Evolutionary conservation across 2,888 invertebrate species (phyloP).

Genomic region (Omphaloscelis lunosa): DNA sequence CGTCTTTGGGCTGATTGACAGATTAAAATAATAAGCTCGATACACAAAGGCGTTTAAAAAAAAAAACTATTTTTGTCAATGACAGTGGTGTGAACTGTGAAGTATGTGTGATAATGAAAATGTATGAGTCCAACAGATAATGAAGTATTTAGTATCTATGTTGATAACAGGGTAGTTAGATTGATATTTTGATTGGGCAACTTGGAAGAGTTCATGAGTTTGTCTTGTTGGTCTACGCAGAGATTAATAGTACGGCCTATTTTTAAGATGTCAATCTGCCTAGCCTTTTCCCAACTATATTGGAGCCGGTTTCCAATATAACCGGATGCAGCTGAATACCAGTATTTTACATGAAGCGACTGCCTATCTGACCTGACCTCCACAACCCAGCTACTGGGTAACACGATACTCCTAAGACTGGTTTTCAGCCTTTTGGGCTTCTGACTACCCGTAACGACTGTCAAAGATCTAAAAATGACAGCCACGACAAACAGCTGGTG

Average conservation of each 20-base stretch:
- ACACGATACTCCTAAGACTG: too few species aligned
- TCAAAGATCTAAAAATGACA: too few species aligned
- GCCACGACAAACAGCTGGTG: too few species aligned
- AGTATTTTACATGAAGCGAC: too few species aligned
- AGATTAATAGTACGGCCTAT: not conserved
- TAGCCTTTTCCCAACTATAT: too few species aligned
- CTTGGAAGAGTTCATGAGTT: not conserved
- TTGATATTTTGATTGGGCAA: not conserved
- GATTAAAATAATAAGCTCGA: not conserved
- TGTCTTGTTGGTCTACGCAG: not conserved
- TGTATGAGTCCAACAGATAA: slow-evolving; percentile 19
- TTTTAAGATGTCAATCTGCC: too few species aligned
- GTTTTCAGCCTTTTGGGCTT: too few species aligned
- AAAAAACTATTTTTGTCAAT: slow-evolving; percentile 22
- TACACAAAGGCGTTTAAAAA: slow-evolving; percentile 17
- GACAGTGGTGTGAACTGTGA: slow-evolving; percentile 10
- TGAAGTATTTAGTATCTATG: slow-evolving; percentile 7
- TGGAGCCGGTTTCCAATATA: too few species aligned
- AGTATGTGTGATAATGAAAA: slow-evolving; percentile 20
- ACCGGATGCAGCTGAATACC: too few species aligned
- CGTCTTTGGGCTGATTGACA: not conserved
- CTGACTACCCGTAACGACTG: too few species aligned
- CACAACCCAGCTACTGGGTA: too few species aligned
- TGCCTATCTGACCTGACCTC: too few species aligned
- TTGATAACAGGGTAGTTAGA: slow-evolving; percentile 22